Conservation (phyloP, 1,140 invertebrate species). For the Rhizoglyphus robini region DNA sequence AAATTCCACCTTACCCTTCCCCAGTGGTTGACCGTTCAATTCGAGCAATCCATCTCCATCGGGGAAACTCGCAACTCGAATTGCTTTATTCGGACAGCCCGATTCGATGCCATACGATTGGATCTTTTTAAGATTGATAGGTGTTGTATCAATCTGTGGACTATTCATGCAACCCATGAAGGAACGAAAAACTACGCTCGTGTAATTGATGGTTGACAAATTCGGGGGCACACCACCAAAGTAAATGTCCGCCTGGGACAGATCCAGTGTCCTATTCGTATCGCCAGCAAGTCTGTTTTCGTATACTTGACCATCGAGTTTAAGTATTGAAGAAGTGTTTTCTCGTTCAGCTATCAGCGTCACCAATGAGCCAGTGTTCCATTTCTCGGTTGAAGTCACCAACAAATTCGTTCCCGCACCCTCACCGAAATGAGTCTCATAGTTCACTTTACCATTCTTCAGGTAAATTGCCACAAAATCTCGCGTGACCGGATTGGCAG, state of each 20-base stretch:
- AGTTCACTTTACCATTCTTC: conserved; percentile 20
- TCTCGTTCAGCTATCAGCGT: conserved; percentile 48
- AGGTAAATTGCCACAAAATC: conserved; percentile 23
- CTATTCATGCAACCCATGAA: conserved; percentile 69
- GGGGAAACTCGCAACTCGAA: conserved; percentile 53
- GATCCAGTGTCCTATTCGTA: conserved; percentile 39
- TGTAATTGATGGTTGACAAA: conserved; percentile 32
- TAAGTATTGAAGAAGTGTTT: conserved; percentile 35
- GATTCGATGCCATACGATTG: conserved; percentile 59
- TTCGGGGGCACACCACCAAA: conserved; percentile 66
- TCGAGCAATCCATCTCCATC: conserved; percentile 64
- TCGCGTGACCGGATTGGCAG: conserved; percentile 49
- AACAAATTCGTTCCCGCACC: conserved; percentile 17
- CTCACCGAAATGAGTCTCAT: conserved; percentile 43
- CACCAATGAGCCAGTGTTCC: conserved; percentile 67
- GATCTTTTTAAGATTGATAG: conserved; percentile 48
- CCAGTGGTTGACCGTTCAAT: conserved; percentile 47
- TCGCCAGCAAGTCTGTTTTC: conserved; percentile 44
- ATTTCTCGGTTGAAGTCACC: conserved; percentile 50
- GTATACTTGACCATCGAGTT: conserved; percentile 50
- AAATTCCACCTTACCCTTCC: conserved; percentile 45
- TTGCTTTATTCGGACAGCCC: conserved; percentile 50
- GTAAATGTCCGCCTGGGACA: conserved; percentile 40
- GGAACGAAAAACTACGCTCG: conserved; percentile 35
- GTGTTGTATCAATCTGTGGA: conserved; percentile 54